Evolutionary conservation across 2,113 vertebrate genomes (phyloP).

Genomic region (Chaetodon trifascialis): DNA sequence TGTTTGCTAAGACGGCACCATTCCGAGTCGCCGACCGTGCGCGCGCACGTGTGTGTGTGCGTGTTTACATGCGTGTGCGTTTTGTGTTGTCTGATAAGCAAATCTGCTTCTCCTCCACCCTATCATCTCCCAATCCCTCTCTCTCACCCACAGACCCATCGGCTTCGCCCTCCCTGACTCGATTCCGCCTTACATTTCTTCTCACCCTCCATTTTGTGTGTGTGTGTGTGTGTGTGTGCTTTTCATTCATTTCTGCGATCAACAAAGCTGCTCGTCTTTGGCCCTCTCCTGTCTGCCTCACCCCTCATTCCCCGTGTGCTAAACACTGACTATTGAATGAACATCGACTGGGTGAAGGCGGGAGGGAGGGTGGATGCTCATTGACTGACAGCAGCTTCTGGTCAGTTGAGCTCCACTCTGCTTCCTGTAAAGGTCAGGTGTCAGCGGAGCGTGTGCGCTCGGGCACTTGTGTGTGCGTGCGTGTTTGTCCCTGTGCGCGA

Average conservation of each 20-base stretch:
- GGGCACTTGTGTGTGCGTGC: conserved; percentile 4
- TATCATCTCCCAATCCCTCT: not conserved
- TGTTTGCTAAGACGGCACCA: conserved; percentile 57
- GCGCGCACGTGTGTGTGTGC: not conserved
- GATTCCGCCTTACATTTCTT: not conserved
- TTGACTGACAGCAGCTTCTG: conserved; percentile 72
- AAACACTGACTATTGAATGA: conserved; percentile 33
- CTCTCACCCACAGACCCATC: not conserved
- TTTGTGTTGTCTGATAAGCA: conserved; percentile 49
- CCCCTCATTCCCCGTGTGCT: not conserved
- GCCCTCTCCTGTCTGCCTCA: not conserved
- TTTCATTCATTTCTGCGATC: not conserved
- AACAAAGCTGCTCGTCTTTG: not conserved
- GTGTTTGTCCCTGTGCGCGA: not conserved
- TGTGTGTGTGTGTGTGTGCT: not conserved
- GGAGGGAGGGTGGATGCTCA: conserved; percentile 13
- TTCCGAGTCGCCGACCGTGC: conserved; percentile 19
- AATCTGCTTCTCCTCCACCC: conserved; percentile 32
- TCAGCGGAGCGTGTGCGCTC: conserved; percentile 25
- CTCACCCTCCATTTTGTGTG: not conserved
- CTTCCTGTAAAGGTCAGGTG: conserved; percentile 73
- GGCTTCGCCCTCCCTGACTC: not conserved
- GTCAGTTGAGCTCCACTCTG: conserved; percentile 48
- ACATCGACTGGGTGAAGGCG: conserved; percentile 44
- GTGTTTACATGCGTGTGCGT: conserved; percentile 29